Conservation (phyloP, 2,113 vertebrate genomes). For the Rutilus rutilus region DNA sequence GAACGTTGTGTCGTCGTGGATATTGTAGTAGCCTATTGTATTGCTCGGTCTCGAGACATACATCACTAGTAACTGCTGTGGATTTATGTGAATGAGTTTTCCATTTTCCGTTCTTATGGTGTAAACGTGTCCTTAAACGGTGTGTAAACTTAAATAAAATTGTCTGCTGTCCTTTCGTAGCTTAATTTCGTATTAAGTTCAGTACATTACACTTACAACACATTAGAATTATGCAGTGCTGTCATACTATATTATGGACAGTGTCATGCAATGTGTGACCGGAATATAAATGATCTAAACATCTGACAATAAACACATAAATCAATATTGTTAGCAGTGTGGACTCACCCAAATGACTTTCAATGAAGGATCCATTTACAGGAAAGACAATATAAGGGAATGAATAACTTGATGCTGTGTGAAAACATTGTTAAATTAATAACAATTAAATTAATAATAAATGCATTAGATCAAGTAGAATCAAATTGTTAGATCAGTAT, state of each 20-base stretch:
- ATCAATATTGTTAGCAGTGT: neutral
- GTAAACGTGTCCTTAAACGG: neutral
- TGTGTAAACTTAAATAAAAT: neutral
- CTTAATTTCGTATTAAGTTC: neutral
- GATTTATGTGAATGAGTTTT: too few species aligned
- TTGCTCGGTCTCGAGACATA: too few species aligned
- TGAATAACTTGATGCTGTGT: conserved; percentile 14
- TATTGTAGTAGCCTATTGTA: too few species aligned
- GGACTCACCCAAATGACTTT: conserved; percentile 66
- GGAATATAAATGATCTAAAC: neutral
- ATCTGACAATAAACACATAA: neutral
- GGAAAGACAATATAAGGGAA: conserved; percentile 69
- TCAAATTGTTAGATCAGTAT: neutral
- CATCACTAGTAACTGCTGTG: too few species aligned
- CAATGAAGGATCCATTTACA: conserved; percentile 63
- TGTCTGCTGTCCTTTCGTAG: too few species aligned
- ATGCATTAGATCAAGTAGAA: neutral
- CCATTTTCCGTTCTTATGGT: neutral
- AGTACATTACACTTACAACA: too few species aligned
- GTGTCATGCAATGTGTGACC: neutral
- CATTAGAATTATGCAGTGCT: neutral
- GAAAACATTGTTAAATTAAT: conserved; percentile 8
- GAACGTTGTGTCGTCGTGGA: too few species aligned
- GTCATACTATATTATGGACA: neutral
- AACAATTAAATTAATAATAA: too few species aligned